Base-by-base conservation (phyloP, 2,888 invertebrate genomes). In the Drymonia ruficornis region DNA sequence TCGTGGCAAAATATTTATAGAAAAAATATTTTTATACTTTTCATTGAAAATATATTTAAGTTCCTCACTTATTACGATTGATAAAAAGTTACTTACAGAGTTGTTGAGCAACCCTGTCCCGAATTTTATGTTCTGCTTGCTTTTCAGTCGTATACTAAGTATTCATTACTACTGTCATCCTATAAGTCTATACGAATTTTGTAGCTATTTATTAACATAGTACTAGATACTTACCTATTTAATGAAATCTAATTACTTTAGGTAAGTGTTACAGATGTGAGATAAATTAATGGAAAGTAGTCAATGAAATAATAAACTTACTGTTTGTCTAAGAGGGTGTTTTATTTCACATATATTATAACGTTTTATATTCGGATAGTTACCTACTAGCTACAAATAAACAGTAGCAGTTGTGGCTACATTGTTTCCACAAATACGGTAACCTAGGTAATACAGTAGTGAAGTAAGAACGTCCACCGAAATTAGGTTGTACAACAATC, bases 261-360 rank as follows among this genome's bases (percentile, higher is more conserved):
- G 61, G 65, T 75, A 67, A 67, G 66, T 72, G 61, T 63, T 69
- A 72, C 57, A 63, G 62, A 56, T 57, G 57, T 63, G 38, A 54
- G 45, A 51, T 53, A 66, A 72, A 67, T 16, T 43, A 28, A 45
- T 28, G 18, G 47, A 70, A 72, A 61, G 63, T 77, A 74, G 74
- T 76, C 67, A 70, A 74, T 70, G 64, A 67, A 80, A 74, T 74
- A 72, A 76, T 74, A 72, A 76, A 74, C 53, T 55, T 65, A 68
- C 57, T 71, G 71, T 75, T 77, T 78, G 61, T 75, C 64, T 75
- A 70, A 57, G 31, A n/a, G 23, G 19, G 49, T 59, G 62, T 73
- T 73, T 76, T 56, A 67, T 66, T 70, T 62, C 71, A 29, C 23
- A 7, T 1, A 28, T 28, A 28, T 7, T 8, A 28, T 28, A 28